These are phyloP conservation scores for Mustela lutreola DNA, from an alignment of 2,113 vertebrate species.

Conservation along the genomic window DNA sequence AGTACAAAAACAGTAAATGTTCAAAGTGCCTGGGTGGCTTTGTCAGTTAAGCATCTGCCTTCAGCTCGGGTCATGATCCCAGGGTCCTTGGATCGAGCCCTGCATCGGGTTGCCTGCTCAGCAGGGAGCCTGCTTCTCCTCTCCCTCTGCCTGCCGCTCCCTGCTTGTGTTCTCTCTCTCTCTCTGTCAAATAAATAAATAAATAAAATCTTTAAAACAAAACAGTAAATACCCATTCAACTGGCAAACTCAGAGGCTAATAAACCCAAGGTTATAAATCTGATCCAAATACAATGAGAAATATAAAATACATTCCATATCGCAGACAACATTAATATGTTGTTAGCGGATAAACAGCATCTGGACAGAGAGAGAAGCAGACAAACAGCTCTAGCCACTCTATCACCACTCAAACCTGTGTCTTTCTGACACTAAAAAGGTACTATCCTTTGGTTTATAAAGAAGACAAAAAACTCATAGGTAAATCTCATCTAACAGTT, in stretches of 20 bases:
- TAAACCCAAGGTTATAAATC: slow-evolving; percentile 8
- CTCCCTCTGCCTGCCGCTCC: too few species aligned
- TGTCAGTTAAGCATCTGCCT: background rate
- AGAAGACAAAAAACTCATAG: background rate
- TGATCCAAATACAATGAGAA: background rate
- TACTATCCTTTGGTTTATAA: background rate
- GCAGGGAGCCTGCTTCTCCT: too few species aligned
- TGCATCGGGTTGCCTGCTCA: too few species aligned
- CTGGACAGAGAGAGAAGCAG: slow-evolving; percentile 24
- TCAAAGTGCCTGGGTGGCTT: background rate
- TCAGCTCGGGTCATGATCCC: background rate
- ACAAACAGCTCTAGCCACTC: background rate
- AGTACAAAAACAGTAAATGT: slow-evolving; percentile 40
- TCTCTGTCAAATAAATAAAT: too few species aligned
- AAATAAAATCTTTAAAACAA: background rate
- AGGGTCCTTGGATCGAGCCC: too few species aligned
- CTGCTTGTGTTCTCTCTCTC: too few species aligned
- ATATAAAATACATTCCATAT: background rate
- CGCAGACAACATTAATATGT: background rate
- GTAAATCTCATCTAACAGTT: background rate
- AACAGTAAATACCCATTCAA: background rate
- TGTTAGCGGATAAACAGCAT: background rate
- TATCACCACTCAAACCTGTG: slow-evolving; percentile 6
- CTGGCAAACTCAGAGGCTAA: background rate
- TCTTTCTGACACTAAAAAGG: background rate